A percentile compares a stretch with the other conserved stretches of the same genome.
Evolutionary conservation across 2,888 invertebrate genomes (phyloP).

Genomic region (Temnothorax rugatulus): DNA sequence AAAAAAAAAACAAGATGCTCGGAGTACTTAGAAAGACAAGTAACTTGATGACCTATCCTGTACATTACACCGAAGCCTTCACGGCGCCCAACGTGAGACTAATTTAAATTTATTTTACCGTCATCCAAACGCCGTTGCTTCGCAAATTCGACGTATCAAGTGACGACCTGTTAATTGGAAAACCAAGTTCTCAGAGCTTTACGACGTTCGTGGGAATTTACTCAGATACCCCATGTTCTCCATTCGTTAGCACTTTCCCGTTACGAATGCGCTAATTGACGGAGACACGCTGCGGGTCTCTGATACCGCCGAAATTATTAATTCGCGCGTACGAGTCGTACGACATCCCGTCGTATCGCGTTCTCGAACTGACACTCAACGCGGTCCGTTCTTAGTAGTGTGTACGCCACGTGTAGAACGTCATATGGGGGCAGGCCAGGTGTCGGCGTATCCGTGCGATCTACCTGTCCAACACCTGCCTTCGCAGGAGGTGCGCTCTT

Average conservation of each 20-base stretch:
- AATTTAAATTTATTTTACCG: conserved; percentile 39
- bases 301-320: conserved; percentile 16
- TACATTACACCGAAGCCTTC: conserved; percentile 7
- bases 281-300: neutral
- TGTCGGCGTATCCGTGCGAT: conserved; percentile 67
- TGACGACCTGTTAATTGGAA: conserved; percentile 16
- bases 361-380: neutral
- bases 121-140: neutral
- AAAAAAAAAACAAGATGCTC: neutral
- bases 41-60: conserved; percentile 9
- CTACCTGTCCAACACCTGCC: conserved; percentile 75
- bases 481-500: conserved; percentile 66
- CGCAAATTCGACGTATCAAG: neutral
- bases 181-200: neutral
- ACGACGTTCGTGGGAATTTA: conserved; percentile 3
- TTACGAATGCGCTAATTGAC: conserved; percentile 28
- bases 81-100: neutral
- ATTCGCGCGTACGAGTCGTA: conserved; percentile 17
- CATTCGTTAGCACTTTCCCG: conserved; percentile 20
- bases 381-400: neutral
- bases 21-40: conserved; percentile 21
- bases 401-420: conserved; percentile 21
- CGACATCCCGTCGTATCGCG: neutral
- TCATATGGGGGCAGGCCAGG: conserved; percentile 73
- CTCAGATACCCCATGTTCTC: neutral